Evolutionary conservation across 2,888 invertebrate genomes (phyloP).

Genomic region (Fragum whitleyi): DNA sequence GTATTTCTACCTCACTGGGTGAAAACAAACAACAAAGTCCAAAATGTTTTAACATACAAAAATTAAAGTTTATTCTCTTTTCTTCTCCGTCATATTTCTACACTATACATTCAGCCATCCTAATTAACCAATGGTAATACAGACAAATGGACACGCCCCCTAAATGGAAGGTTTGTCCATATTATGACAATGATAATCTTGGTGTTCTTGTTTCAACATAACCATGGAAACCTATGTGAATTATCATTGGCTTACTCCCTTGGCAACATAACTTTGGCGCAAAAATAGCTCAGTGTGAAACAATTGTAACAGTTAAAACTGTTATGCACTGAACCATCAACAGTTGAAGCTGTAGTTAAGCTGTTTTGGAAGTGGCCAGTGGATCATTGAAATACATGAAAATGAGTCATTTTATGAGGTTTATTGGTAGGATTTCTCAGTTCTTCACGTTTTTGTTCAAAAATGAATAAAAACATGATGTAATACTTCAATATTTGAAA

Average conservation of each 20-base stretch:
- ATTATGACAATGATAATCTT: constrained; percentile 28
- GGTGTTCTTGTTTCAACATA: constrained; percentile 4
- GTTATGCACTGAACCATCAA: too few relatives aligned
- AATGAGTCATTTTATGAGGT: background rate
- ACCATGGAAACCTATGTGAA: constrained; percentile 3
- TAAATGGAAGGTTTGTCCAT: constrained; percentile 15
- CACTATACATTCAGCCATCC: constrained; percentile 62
- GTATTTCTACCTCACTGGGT: too few relatives aligned
- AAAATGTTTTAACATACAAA: constrained; percentile 67
- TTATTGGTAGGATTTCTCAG: background rate
- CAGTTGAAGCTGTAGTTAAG: background rate
- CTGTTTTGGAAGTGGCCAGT: background rate
- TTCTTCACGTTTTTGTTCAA: background rate
- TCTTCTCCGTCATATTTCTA: constrained; percentile 61
- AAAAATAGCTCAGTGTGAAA: too few relatives aligned
- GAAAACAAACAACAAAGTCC: constrained; percentile 40
- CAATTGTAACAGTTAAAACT: too few relatives aligned
- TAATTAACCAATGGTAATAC: constrained; percentile 37
- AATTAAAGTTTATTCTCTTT: constrained; percentile 71
- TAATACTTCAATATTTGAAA: background rate
- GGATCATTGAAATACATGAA: background rate
- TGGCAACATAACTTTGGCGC: background rate
- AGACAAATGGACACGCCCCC: constrained; percentile 33
- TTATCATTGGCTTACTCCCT: background rate
- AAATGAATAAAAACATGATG: background rate